These are phyloP conservation scores for Ruditapes philippinarum DNA, from an alignment of 1,140 invertebrate species.

Conservation along the genomic window DNA sequence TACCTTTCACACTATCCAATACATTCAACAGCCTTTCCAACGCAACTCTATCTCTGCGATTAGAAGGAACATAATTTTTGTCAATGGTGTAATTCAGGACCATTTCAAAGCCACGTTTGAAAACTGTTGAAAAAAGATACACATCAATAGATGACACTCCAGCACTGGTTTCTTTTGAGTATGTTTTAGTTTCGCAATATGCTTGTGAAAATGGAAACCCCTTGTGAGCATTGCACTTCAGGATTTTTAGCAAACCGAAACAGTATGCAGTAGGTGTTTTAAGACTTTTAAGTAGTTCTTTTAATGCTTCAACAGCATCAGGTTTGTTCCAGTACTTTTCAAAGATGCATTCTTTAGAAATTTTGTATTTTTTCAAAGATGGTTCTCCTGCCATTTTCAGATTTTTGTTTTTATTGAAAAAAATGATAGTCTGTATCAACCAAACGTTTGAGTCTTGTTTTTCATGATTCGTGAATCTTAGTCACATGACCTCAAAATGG, in stretches of 20 bases:
- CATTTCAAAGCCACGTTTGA: background rate
- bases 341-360: background rate
- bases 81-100: background rate
- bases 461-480: too few species aligned
- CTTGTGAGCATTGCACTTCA: background rate
- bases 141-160: background rate
- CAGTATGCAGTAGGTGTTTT: background rate
- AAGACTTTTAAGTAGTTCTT: background rate
- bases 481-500: conserved; percentile 59
- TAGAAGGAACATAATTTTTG: background rate
- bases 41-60: background rate
- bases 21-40: background rate
- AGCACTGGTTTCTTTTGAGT: background rate
- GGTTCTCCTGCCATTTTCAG: too few species aligned
- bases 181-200: background rate
- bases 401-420: too few species aligned
- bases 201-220: background rate
- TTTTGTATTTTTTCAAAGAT: background rate
- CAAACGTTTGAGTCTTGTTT: too few species aligned
- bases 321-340: background rate
- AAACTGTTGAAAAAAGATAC: background rate
- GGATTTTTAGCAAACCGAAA: background rate
- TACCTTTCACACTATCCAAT: background rate
- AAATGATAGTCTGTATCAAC: too few species aligned
- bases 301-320: background rate